Evolutionary conservation across 2,888 invertebrate genomes (phyloP), one percentile per base, ranked within the genome.

Genomic region (Cosmia trapezina): DNA sequence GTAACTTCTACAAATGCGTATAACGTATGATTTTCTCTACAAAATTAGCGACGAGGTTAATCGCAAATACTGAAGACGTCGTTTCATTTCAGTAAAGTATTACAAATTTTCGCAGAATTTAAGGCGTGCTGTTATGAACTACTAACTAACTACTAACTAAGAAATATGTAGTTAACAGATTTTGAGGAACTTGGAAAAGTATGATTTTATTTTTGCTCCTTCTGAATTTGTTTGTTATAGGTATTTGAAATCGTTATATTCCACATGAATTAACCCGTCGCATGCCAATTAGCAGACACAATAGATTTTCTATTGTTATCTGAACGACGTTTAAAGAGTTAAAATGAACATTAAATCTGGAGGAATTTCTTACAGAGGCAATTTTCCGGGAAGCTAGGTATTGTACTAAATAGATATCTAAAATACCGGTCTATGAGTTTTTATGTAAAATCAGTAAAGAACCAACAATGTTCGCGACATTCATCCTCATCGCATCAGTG

Each of bases 401-500:
- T n/a, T n/a, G 22, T 17, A 60, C 12, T 14, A 7, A 59, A 37
- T 59, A 7, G 6, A 0, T 37, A 37, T 37, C 2, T 4, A 37
- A 37, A 37, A 33, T 9, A 37, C 12, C 60, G n/a, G n/a, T n/a
- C n/a, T 17, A 17, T 60, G n/a, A 41, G 11, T 22, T 43, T 61
- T 11, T 6, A 45, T 43, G 17, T 22, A 11, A 61, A 11, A 28
- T 70, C 14, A 37, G 45, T 60, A 14, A 9, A 17, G 8, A 8
- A 41, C 8, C 11, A 41, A 7, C 6, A 2, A 41, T 8, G 43
- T 56, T 67, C 11, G 41, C 28, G 43, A 28, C 45, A 19, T 19
- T 56, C 17, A 14, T 56, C 22, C 22, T 12, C 37, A 41, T 19
- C 70, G 67, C 70, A 28, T 63, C 61, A 70, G 78, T 83, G 65